These are phyloP conservation scores for Takifugu bimaculatus DNA, from an alignment of 2,113 vertebrate genomes.

Conservation along the genomic window DNA sequence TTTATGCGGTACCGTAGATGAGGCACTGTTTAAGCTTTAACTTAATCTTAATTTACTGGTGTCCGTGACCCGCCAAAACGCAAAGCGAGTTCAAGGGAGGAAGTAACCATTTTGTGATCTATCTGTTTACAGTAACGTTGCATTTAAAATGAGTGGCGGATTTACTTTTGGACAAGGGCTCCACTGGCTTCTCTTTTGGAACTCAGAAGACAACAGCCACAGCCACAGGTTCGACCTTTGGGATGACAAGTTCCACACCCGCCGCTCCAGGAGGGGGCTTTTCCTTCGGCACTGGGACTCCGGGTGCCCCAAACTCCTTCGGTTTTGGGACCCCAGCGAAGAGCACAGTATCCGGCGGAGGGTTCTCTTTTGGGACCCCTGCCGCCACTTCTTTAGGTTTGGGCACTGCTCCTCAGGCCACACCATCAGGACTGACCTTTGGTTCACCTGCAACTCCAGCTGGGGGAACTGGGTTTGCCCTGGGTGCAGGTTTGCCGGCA, in stretches of 20 bases:
- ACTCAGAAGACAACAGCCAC: slow-evolving; percentile 59
- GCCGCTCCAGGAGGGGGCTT: slow-evolving; percentile 65
- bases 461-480: slow-evolving; percentile 59
- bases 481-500: slow-evolving; percentile 47
- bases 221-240: slow-evolving; percentile 62
- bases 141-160: slow-evolving; percentile 73
- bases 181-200: slow-evolving; percentile 77
- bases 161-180: slow-evolving; percentile 79
- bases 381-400: slow-evolving; percentile 73
- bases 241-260: slow-evolving; percentile 61
- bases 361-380: slow-evolving; percentile 77
- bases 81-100: slow-evolving; percentile 4
- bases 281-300: slow-evolving; percentile 69
- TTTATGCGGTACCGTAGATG: not conserved
- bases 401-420: slow-evolving; percentile 63
- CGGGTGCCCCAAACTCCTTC: slow-evolving; percentile 63
- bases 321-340: slow-evolving; percentile 78
- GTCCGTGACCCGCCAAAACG: slow-evolving; percentile 60
- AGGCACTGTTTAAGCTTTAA: not conserved
- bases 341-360: slow-evolving; percentile 45
- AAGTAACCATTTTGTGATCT: slow-evolving; percentile 47
- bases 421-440: slow-evolving; percentile 69
- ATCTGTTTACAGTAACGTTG: not conserved
- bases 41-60: not conserved
- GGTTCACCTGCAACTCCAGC: slow-evolving; percentile 61